These are phyloP conservation scores for Oopsacas minuta DNA, from an alignment of 37 sponge, comb jelly and placozoan genomes.

Conservation along the genomic window DNA sequence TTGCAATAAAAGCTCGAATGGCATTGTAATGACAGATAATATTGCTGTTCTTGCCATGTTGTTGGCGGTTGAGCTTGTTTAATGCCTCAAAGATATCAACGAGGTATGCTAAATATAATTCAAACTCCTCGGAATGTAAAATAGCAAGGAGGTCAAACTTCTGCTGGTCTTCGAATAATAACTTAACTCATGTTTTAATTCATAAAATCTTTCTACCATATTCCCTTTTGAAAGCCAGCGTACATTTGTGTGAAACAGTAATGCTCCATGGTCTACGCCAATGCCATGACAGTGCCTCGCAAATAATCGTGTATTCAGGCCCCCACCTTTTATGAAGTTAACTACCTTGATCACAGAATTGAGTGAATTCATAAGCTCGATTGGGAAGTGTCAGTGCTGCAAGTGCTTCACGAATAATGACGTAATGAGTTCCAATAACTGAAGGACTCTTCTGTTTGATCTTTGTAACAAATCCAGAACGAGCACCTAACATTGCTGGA, in stretches of 20 bases:
- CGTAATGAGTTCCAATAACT: neutral
- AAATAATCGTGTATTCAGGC: constrained; percentile 5
- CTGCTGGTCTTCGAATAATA: neutral
- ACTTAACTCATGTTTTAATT: neutral
- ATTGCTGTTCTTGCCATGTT: neutral
- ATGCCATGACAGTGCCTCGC: neutral
- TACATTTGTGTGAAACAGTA: constrained; percentile 8
- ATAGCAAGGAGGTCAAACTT: neutral
- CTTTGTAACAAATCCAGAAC: constrained; percentile 9
- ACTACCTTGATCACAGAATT: constrained; percentile 14
- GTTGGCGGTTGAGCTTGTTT: constrained; percentile 1
- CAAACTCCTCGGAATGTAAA: neutral
- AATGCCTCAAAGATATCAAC: constrained; percentile 9
- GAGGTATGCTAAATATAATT: neutral
- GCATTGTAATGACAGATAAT: neutral
- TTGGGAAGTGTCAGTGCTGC: neutral
- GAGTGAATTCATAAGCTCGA: neutral
- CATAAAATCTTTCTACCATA: constrained; percentile 8
- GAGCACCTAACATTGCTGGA: neutral
- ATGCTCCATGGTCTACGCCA: neutral
- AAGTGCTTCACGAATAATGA: constrained; percentile 2
- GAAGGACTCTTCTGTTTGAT: neutral
- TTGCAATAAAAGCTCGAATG: constrained; percentile 15
- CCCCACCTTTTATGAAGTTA: neutral
- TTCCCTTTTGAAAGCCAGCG: constrained; percentile 18